Evolutionary conservation across 2,888 invertebrate genomes (phyloP).

Genomic region (Bursaphelenchus okinawaensis): DNA sequence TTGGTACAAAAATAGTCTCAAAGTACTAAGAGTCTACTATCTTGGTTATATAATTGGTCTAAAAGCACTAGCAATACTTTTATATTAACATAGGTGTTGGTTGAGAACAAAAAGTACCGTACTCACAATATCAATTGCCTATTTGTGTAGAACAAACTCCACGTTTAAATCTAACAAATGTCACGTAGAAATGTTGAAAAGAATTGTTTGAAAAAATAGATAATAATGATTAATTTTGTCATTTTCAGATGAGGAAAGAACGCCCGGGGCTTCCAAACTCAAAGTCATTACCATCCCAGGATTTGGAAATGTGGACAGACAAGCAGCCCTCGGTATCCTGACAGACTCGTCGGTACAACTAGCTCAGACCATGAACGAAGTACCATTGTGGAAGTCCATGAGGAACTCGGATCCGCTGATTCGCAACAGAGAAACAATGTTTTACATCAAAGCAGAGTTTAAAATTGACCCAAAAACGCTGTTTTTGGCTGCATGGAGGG

Average conservation of each 20-base stretch:
- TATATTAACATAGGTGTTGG: too few relatives aligned
- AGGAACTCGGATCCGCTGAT: constrained; percentile 19
- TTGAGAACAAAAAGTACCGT: too few relatives aligned
- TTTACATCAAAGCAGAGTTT: constrained; percentile 35
- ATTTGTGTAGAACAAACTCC: too few relatives aligned
- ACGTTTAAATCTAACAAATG: too few relatives aligned
- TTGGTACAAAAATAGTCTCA: too few relatives aligned
- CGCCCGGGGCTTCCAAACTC: neutral
- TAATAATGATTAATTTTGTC: neutral
- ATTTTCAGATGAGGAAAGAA: constrained; percentile 5
- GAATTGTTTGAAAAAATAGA: too few relatives aligned
- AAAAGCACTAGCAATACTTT: too few relatives aligned
- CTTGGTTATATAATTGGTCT: too few relatives aligned
- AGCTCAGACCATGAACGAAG: constrained; percentile 1
- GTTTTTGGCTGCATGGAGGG: constrained; percentile 43
- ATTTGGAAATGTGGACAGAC: constrained; percentile 10
- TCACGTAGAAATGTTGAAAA: too few relatives aligned
- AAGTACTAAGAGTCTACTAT: too few relatives aligned
- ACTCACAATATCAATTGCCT: too few relatives aligned
- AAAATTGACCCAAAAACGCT: constrained; percentile 27
- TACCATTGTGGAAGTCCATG: constrained; percentile 16
- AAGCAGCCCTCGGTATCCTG: neutral
- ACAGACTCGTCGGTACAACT: constrained; percentile 1
- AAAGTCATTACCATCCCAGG: neutral
- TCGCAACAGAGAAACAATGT: constrained; percentile 28